These are phyloP conservation scores for Chironomus striatipennis DNA, from an alignment of 1,140 invertebrate species.

Conservation along the genomic window DNA sequence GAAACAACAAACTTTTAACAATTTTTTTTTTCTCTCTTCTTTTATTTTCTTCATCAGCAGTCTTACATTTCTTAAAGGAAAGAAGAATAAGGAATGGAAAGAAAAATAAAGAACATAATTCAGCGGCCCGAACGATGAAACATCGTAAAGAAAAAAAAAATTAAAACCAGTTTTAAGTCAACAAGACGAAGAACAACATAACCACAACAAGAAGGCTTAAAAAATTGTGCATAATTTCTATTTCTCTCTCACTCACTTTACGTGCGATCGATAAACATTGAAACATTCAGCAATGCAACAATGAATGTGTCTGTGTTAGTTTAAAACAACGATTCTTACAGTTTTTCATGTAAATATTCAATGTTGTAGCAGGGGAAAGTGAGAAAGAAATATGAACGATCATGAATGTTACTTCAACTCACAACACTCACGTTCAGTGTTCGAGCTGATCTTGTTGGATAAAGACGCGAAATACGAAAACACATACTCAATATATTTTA, in stretches of 20 bases:
- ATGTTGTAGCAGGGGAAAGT: background rate
- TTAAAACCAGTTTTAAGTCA: conserved; percentile 1
- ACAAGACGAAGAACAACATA: conserved; percentile 15
- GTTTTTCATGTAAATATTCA: background rate
- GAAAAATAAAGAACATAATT: conserved; percentile 15
- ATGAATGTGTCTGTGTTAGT: background rate
- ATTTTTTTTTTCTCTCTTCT: background rate
- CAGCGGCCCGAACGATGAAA: conserved; percentile 10
- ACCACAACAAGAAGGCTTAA: conserved; percentile 7
- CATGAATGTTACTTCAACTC: background rate
- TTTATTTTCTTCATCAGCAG: background rate
- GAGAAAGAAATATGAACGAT: background rate
- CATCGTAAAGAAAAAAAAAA: background rate
- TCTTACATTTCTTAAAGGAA: background rate
- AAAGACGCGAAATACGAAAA: background rate
- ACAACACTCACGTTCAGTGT: background rate
- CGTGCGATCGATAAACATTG: background rate
- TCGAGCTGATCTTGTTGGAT: conserved; percentile 17
- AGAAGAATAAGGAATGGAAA: background rate
- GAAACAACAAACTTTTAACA: background rate
- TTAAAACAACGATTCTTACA: background rate
- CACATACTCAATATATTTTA: background rate
- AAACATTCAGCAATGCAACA: background rate
- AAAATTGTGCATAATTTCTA: conserved; percentile 1
- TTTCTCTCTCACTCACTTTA: background rate